These are phyloP conservation scores for Tineola bisselliella DNA, from an alignment of 2,888 invertebrate species.

Conservation along the genomic window DNA sequence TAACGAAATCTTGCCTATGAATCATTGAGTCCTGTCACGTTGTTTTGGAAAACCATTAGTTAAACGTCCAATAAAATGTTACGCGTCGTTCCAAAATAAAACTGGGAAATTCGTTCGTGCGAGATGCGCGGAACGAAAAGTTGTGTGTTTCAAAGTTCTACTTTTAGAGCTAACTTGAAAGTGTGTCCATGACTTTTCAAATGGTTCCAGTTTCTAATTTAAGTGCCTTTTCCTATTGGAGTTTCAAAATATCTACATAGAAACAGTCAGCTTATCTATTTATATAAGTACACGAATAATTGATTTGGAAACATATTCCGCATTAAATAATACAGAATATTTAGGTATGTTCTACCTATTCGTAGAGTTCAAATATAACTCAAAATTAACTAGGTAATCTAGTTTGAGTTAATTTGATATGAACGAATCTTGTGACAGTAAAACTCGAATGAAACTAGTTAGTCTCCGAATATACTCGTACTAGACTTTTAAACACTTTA, in stretches of 20 bases:
- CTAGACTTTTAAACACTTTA: background rate
- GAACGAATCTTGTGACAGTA: background rate
- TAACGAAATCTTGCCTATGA: slow-evolving; percentile 24
- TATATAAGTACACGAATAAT: too few relatives aligned
- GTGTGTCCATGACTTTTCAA: slow-evolving; percentile 21
- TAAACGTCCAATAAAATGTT: slow-evolving; percentile 45
- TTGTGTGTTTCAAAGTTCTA: slow-evolving; percentile 23
- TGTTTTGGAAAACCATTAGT: slow-evolving; percentile 48
- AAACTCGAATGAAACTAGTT: background rate
- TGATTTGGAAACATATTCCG: too few relatives aligned
- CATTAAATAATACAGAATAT: too few relatives aligned
- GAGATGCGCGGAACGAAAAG: slow-evolving; percentile 24
- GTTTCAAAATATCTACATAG: background rate
- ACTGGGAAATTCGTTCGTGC: slow-evolving; percentile 31
- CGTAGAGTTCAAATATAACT: background rate
- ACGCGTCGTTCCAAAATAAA: slow-evolving; percentile 33
- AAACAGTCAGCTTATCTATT: background rate
- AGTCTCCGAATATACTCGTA: background rate
- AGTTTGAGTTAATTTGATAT: background rate
- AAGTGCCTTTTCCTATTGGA: background rate
- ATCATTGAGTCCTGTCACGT: slow-evolving; percentile 40
- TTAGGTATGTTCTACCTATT: too few relatives aligned
- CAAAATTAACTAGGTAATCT: background rate
- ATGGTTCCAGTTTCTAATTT: background rate
- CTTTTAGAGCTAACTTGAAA: slow-evolving; percentile 34